Evolutionary conservation across 2,888 invertebrate genomes (phyloP).

Genomic region (Anaspis maculata): DNA sequence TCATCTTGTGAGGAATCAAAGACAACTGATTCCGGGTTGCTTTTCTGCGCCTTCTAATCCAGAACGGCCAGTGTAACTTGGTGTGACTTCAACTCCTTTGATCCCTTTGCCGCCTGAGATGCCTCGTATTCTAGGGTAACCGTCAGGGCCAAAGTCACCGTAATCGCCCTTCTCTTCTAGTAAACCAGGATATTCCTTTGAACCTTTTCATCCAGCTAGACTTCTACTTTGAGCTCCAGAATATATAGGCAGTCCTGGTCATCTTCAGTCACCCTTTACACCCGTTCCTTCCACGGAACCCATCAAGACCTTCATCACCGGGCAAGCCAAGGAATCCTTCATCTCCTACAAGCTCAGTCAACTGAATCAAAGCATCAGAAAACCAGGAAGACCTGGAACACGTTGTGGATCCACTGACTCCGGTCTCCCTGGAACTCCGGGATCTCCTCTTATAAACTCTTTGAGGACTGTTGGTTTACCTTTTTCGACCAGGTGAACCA

Average conservation of each 20-base stretch:
- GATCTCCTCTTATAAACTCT: slow-evolving; percentile 44
- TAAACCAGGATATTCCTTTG: slow-evolving; percentile 59
- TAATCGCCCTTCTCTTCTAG: slow-evolving; percentile 47
- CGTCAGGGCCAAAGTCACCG: slow-evolving; percentile 38
- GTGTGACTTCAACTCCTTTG: slow-evolving; percentile 34
- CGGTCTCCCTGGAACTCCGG: slow-evolving; percentile 40
- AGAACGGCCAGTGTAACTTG: slow-evolving; percentile 35
- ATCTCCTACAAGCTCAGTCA: slow-evolving; percentile 27
- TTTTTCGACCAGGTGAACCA: slow-evolving; percentile 46
- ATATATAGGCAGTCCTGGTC: slow-evolving; percentile 43
- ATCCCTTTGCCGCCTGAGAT: slow-evolving; percentile 28
- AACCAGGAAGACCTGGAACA: background rate
- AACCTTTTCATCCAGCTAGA: slow-evolving; percentile 49
- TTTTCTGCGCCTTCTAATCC: slow-evolving; percentile 26
- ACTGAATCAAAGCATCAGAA: background rate
- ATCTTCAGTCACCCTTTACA: slow-evolving; percentile 48
- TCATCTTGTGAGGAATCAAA: slow-evolving; percentile 33
- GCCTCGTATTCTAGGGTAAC: slow-evolving; percentile 36
- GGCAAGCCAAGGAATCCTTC: slow-evolving; percentile 37
- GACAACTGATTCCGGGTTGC: slow-evolving; percentile 29
- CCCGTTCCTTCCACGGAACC: slow-evolving; percentile 52
- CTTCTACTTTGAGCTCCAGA: slow-evolving; percentile 35
- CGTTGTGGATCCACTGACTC: slow-evolving; percentile 36
- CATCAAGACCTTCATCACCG: slow-evolving; percentile 42
- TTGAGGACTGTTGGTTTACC: slow-evolving; percentile 48